These are phyloP conservation scores for Dufourea novaeangliae DNA, from an alignment of 1,140 invertebrate species.

Conservation along the genomic window DNA sequence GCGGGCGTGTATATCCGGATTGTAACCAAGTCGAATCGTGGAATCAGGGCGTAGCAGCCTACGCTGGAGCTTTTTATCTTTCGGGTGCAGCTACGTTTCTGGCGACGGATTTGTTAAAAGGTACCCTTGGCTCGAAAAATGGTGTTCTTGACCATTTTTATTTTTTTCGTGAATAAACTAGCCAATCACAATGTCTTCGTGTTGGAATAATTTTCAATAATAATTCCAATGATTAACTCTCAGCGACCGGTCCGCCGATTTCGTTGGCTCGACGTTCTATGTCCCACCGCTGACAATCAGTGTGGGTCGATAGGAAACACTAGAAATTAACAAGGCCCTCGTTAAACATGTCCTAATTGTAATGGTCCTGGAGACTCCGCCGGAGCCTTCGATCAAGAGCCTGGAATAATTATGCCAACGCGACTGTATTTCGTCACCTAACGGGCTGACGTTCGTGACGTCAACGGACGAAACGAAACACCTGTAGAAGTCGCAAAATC, in stretches of 20 bases:
- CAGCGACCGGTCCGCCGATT: not conserved
- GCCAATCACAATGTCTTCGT: no score
- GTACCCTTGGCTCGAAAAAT: slow-evolving; percentile 29
- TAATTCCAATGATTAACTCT: no score
- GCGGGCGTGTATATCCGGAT: no score
- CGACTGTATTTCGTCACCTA: not conserved
- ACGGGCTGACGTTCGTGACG: no score
- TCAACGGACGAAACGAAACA: no score
- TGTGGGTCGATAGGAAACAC: not conserved
- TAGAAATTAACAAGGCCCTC: not conserved
- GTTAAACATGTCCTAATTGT: not conserved
- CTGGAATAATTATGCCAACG: slow-evolving; percentile 6
- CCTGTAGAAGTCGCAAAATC: no score
- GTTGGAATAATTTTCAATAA: no score
- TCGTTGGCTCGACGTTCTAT: no score
- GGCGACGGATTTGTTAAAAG: slow-evolving; percentile 50
- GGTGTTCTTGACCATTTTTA: no score
- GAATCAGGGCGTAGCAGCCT: slow-evolving; percentile 28
- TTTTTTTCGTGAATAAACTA: no score
- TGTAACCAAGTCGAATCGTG: no score
- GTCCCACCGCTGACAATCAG: no score
- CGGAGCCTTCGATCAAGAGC: not conserved
- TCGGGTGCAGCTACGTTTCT: slow-evolving; percentile 29
- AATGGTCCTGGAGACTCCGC: not conserved
- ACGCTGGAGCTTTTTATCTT: slow-evolving; percentile 45